A percentile compares a stretch with the other conserved stretches of the same genome.
These are phyloP conservation scores for Entomyzon cyanotis DNA, from an alignment of 2,113 vertebrate genomes.

Conservation along the genomic window DNA sequence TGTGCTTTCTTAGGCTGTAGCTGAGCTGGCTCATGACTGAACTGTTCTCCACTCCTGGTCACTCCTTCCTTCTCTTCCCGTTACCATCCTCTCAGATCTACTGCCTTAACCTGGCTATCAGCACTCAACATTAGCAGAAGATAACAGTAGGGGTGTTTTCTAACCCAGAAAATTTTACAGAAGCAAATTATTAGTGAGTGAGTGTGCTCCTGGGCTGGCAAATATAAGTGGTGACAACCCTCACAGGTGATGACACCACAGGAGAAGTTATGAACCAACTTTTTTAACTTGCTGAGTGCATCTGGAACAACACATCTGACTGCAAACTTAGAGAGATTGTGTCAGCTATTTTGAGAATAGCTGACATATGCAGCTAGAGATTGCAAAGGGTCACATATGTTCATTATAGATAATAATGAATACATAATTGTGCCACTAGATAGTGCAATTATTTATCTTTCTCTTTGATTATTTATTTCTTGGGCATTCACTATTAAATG, in stretches of 20 bases:
- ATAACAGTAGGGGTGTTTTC: neutral
- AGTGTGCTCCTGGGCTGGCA: neutral
- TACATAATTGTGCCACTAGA: neutral
- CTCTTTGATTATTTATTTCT: neutral
- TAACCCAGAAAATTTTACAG: neutral
- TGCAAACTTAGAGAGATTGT: neutral
- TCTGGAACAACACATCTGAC: neutral
- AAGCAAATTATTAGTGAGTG: neutral
- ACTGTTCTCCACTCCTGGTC: accelerated
- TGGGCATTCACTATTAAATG: neutral
- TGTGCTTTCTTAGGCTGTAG: neutral
- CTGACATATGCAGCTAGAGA: neutral
- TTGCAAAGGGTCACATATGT: neutral
- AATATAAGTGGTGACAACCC: neutral
- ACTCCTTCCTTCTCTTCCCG: neutral
- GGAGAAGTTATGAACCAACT: neutral
- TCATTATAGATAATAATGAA: neutral
- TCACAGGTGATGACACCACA: neutral
- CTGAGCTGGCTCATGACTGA: neutral
- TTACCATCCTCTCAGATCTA: neutral
- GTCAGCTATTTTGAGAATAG: neutral
- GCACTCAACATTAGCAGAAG: neutral
- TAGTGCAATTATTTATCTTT: neutral
- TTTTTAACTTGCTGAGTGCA: neutral
- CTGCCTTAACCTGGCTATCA: neutral